Evolutionary conservation across 1,140 invertebrate genomes (phyloP), one percentile per base, ranked within the genome.

Genomic region (Dolichoris vasculosae): DNA sequence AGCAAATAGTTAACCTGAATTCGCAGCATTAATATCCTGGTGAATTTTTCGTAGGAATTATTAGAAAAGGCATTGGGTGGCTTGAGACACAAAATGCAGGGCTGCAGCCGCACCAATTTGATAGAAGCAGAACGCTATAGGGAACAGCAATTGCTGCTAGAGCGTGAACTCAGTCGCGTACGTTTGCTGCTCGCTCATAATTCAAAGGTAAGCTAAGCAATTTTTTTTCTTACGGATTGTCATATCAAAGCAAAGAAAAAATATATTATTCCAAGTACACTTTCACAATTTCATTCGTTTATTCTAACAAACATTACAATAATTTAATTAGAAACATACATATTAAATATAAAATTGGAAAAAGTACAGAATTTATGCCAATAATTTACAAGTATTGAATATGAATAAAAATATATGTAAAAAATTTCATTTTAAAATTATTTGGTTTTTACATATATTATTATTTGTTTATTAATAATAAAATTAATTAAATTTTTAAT

Each of bases 111-210:
- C 86, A 95, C 94, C 73, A 95, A 95, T 90, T 95, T 96, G 20
- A 94, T 94, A 84, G 95, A 96, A 88, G 92, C 95, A 48, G 96
- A 96, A 88, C 94, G 94, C 79, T 95, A 96, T 88, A 94, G 95
- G 88, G 95, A 96, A 88, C 96, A 97, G 88, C 96, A 97, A 90
- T 92, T 95, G 78, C 94, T 96, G 32, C 92, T 98, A 59, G 97
- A 98, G 91, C 95, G 95, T 86, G 97, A 98, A 91, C 92, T 98
- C 73, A 96, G 96, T 84, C 93, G 96, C 82, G 97, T 98, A 59
- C 95, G 97, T 89, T 95, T 96, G 73, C 95, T 98, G 91, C 93
- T 98, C 86, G 97, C 97, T 86, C 96, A 97, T 92, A 97, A 98
- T 94, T 98, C 97, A 88, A 98, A 97, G 95, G 97, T 97, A 95